A percentile compares a stretch with the other conserved stretches of the same genome.
Evolutionary conservation across 2,797 vertebrate species (phyloP).

Genomic region (Numenius phaeopus): DNA sequence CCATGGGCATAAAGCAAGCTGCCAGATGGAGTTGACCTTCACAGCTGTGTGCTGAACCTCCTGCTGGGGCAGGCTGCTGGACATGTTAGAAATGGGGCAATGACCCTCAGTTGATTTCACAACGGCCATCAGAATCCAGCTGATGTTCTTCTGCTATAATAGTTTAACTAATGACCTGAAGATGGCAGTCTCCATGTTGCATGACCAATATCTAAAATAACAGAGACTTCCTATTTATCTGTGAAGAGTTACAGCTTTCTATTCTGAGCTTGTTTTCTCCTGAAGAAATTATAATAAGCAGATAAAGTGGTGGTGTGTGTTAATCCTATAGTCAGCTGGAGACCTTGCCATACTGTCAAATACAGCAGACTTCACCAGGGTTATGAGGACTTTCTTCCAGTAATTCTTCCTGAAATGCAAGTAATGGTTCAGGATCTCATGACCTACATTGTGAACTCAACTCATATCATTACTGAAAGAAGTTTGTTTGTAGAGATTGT

Average conservation of each 20-base stretch:
- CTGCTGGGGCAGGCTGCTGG: background rate
- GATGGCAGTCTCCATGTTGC: background rate
- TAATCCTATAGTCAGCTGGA: background rate
- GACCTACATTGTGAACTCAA: background rate
- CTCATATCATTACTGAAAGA: background rate
- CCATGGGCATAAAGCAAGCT: background rate
- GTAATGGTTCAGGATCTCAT: background rate
- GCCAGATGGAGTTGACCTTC: background rate
- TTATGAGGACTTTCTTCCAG: background rate
- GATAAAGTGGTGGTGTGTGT: background rate
- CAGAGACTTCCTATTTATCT: background rate
- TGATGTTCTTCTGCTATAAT: background rate
- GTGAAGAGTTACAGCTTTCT: background rate
- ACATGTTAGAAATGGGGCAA: rapidly evolving
- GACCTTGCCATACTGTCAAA: background rate
- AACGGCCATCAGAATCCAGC: background rate
- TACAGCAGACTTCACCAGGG: background rate
- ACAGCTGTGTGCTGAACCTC: background rate
- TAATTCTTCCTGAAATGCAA: background rate
- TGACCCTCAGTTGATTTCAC: background rate
- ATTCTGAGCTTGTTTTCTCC: background rate
- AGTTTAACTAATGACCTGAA: background rate
- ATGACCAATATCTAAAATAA: background rate
- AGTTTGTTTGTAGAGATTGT: conserved; percentile 52
- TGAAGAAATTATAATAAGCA: background rate